Conservation (phyloP, 2,797 vertebrate species). For the Danio choprae region DNA sequence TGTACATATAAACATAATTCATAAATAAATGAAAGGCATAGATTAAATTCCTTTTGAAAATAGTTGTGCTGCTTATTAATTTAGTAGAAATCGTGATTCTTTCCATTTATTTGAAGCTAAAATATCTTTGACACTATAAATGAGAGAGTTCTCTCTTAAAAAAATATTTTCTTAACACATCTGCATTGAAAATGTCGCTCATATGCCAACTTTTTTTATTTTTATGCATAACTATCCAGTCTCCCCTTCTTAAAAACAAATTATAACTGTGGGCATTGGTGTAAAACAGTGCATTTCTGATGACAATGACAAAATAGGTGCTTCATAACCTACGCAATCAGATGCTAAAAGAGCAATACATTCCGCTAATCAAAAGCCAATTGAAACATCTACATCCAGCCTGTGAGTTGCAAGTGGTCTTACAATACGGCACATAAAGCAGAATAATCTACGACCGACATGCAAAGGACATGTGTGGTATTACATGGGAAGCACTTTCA, state of each 20-base stretch:
- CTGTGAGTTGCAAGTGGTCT: background rate
- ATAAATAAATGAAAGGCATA: too few species aligned
- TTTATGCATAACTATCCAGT: background rate
- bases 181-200: background rate
- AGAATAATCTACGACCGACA: conserved; percentile 1
- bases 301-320: background rate
- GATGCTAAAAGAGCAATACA: background rate
- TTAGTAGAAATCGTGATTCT: too few species aligned
- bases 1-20: too few species aligned
- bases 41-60: background rate
- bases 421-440: conserved; percentile 9
- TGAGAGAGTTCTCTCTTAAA: background rate
- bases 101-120: background rate
- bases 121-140: background rate
- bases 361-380: background rate
- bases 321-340: background rate
- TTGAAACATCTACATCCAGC: conserved; percentile 4
- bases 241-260: background rate
- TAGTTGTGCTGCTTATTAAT: background rate
- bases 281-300: background rate
- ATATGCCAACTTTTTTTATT: background rate
- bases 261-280: background rate
- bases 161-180: background rate
- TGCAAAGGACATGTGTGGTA: conserved; percentile 52
- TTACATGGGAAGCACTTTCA: conserved; percentile 34